Base-by-base conservation (phyloP, 2,797 vertebrate species). In the Taenioides sp. region DNA sequence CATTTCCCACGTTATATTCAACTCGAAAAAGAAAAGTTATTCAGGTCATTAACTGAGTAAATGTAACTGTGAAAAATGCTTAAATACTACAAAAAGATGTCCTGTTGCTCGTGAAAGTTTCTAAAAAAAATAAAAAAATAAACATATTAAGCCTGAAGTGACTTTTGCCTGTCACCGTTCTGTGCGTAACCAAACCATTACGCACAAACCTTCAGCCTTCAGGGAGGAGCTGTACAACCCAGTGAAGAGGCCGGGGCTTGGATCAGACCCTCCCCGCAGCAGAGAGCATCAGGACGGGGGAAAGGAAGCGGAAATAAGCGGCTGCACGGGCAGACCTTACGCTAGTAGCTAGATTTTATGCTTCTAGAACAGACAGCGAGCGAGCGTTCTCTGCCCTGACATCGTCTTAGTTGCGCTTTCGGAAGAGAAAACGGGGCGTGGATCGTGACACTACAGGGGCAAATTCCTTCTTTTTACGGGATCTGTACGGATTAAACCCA, bases 261-360 rank as follows among this genome's bases (percentile, higher is more conserved):
- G 25, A 28, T 7, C 71, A n/a, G 70, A 78, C 67, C 81, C 77
- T 72, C 81, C 69, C 81, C 62, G 70, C 57, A 0, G 80, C 9
- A 49, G 64, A 7, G 23, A 5, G 63, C 63, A 65, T 40, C 64
- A 65, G 43, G 64, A 65, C 64, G 23, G 64, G 73, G 54, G 81
- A 84, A 80, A 90, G 92, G 92, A 93, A 94, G 90, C 93, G 93
- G 92, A 94, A 93, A 92, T 84, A 74, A 84, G 74, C 87, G 85
- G 85, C 80, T 1, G 58, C 4, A 82, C 74, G 58, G 80, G 84
- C 75, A 31, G 80, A 76, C 72, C 84, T 57, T 77, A 69, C 83
- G 86, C 85, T 89, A 88, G 75, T 40, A 83, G 87, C 84, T 86
- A 79, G 78, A 71, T 75, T 47, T 4, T 47, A 31, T 80, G 80